Evolutionary conservation across 2,888 invertebrate species (phyloP).

Genomic region (Entomobrya proxima): DNA sequence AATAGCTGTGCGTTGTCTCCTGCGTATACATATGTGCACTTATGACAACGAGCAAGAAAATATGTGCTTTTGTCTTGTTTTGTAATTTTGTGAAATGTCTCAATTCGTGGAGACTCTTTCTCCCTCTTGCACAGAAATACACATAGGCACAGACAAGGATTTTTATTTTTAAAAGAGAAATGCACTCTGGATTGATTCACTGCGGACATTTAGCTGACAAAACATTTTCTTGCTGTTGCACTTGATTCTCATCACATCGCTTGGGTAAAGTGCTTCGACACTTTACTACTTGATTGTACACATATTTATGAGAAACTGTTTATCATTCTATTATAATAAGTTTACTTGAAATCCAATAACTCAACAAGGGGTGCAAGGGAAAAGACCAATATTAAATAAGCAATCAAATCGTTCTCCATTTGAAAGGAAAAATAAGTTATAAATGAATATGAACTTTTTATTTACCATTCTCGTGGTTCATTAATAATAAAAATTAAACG

Average conservation of each 20-base stretch:
- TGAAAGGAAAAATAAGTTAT: too few relatives aligned
- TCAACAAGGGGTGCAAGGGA: too few relatives aligned
- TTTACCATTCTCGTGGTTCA: too few relatives aligned
- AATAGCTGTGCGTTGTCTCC: slow-evolving; percentile 24
- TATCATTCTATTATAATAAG: too few relatives aligned
- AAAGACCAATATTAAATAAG: too few relatives aligned
- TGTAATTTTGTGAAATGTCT: background rate
- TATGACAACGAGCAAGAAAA: slow-evolving; percentile 11
- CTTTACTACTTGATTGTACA: background rate
- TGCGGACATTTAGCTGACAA: slow-evolving; percentile 62
- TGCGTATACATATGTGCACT: background rate
- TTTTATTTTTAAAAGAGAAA: slow-evolving; percentile 10
- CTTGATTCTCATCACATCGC: slow-evolving; percentile 57
- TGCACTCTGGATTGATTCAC: slow-evolving; percentile 52
- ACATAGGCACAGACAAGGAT: background rate
- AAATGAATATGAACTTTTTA: too few relatives aligned
- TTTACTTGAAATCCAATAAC: too few relatives aligned
- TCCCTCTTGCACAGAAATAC: background rate
- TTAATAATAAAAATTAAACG: too few relatives aligned
- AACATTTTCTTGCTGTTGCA: slow-evolving; percentile 46
- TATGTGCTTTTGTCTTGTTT: background rate
- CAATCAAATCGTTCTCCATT: too few relatives aligned
- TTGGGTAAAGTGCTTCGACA: background rate
- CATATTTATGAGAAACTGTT: too few relatives aligned
- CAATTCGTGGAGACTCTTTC: background rate